Conservation (phyloP, 2,113 vertebrate genomes). For the Oryzias javanicus region DNA sequence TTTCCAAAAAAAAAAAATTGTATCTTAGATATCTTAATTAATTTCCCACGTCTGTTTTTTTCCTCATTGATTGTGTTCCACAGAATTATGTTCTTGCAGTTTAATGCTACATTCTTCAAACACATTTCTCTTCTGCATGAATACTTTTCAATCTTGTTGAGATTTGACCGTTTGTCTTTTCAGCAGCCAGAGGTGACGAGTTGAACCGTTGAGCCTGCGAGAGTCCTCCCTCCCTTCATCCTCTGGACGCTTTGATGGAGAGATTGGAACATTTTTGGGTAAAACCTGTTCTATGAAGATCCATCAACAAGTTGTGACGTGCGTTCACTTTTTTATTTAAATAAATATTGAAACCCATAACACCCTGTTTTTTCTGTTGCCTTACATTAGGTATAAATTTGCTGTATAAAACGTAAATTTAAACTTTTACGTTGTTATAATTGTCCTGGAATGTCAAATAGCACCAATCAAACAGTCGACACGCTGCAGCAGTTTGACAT, state of each 20-base stretch:
- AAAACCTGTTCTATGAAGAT: too few relatives aligned
- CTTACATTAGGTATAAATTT: too few relatives aligned
- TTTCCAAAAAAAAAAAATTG: too few relatives aligned
- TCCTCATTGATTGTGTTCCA: too few relatives aligned
- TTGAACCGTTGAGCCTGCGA: constrained; percentile 32
- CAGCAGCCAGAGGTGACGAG: constrained; percentile 54
- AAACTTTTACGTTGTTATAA: neutral
- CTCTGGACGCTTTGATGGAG: constrained; percentile 1
- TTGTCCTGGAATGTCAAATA: neutral
- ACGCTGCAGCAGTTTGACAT: constrained; percentile 87
- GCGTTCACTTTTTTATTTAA: neutral
- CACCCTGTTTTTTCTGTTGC: too few relatives aligned
- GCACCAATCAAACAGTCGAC: constrained; percentile 36
- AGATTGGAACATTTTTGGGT: constrained; percentile 5
- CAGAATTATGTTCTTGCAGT: too few relatives aligned
- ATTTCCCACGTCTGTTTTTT: too few relatives aligned
- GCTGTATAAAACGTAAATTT: too few relatives aligned
- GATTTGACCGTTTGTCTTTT: constrained; percentile 22
- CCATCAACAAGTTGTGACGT: neutral
- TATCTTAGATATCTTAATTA: too few relatives aligned
- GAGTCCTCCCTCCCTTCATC: neutral
- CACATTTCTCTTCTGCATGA: too few relatives aligned
- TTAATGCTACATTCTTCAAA: too few relatives aligned
- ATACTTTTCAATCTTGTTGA: neutral
- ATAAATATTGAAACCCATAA: too few relatives aligned